Percentiles rank a stretch among this genome's conserved stretches.
phyloP scores from a whole-genome alignment of 2,113 vertebrate species.

The Motacilla alba region DNA sequence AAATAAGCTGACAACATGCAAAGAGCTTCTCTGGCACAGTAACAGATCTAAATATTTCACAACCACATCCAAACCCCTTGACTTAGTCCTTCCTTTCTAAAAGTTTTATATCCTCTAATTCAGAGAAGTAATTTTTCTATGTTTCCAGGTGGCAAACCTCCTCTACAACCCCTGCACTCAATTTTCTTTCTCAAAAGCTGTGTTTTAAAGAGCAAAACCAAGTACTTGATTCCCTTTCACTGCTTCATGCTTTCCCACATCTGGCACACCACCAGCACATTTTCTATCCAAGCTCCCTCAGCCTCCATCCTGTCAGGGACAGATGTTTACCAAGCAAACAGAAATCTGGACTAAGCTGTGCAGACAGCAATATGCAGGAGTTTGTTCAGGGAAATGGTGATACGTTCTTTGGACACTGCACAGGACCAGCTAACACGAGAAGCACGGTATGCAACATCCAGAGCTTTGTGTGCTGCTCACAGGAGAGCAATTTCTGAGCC shows the following conservation, averaged over 20 bases:
- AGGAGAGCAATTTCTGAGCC: not conserved
- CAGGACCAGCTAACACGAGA: not conserved
- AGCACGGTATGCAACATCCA: not conserved
- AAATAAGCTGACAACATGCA: not conserved
- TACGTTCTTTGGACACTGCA: not conserved
- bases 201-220: not conserved
- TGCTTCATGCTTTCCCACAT: not conserved
- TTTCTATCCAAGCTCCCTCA: not conserved
- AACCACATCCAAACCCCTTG: not conserved
- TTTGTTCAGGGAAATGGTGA: not conserved
- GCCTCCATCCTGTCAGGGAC: not conserved
- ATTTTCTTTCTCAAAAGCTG: not conserved
- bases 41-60: not conserved
- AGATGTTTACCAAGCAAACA: constrained; percentile 16
- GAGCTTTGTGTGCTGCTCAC: not conserved
- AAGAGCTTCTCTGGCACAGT: not conserved
- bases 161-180: not conserved
- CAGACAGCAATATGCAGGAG: not conserved
- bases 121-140: not conserved
- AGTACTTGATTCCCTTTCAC: not conserved
- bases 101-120: not conserved
- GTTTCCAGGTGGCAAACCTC: not conserved
- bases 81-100: not conserved
- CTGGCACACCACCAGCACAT: not conserved
- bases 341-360: not conserved